Evolutionary conservation across 2,888 invertebrate species (phyloP), one percentile per base, ranked within the genome.

Genomic region (Orthosia incerta): DNA sequence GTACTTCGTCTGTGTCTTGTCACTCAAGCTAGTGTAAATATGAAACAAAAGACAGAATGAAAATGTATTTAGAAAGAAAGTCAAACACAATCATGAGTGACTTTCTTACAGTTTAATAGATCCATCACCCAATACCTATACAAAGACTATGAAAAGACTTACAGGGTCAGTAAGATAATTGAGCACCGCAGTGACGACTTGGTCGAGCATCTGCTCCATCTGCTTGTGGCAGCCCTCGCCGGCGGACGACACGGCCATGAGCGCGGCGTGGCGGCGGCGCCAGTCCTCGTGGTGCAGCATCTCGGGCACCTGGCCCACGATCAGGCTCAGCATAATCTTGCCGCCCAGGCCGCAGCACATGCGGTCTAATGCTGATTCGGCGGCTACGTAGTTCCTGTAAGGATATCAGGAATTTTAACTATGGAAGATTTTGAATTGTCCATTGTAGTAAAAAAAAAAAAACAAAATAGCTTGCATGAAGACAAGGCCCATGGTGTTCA

Each of bases 201-300:
- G 98, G 71, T 98, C 98, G n/a, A 99, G 97, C 97, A 99, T 98
- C 68, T 97, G 97, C 93, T 99, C 99, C 99, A 99, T 99, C 94
- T 99, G 99, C 91, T 99, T 99, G 92, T 99, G 99, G 92, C 99
- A 99, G 31, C 99, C 99, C 96, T 99, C 99, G 7, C 99, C 99
- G 76, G 99, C 98, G 0, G 99, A 99, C 11, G 99, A 99, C 62
- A 99, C 98, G 0, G 99, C 99, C 99, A 99, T 99, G 53, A 99
- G 97, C 3, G 99, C 99, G 57, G 99, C 99, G 94, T 99, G 99
- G n/a, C 98, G 97, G 85, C 98, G 98, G 87, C 98, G 98, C 99
- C 99, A 99, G 90, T 98, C 98, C 16, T 97, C 97, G 83, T 98
- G 98, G 62, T 97, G 97, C 87, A 99, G 96, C 99, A 99, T 99